These are phyloP conservation scores for Carposina sasakii DNA, from an alignment of 1,140 invertebrate species.

Conservation along the genomic window DNA sequence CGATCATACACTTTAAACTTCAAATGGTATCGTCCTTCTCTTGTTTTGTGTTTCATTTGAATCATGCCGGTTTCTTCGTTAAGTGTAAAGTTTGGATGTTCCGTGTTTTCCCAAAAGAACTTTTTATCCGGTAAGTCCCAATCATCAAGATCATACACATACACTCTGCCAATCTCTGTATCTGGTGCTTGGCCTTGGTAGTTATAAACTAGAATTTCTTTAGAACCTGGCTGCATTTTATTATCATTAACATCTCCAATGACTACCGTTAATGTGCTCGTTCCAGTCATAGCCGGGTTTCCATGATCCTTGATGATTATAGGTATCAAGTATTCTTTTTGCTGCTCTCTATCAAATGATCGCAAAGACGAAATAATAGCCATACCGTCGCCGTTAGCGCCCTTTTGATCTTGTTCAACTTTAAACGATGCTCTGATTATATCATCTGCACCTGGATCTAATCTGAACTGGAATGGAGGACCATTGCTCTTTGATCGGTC, in stretches of 20 bases:
- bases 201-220: constrained; percentile 98
- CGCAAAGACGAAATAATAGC: constrained; percentile 91
- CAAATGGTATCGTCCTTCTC: constrained; percentile 88
- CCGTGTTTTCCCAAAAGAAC: constrained; percentile 92
- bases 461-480: constrained; percentile 93
- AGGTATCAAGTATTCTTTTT: constrained; percentile 95
- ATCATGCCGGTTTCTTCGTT: constrained; percentile 96
- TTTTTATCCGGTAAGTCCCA: constrained; percentile 98
- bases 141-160: constrained; percentile 97
- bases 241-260: constrained; percentile 98
- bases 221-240: constrained; percentile 96
- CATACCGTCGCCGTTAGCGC: constrained; percentile 96
- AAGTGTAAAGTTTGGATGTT: constrained; percentile 88
- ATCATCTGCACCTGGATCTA: constrained; percentile 94
- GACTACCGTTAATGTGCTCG: constrained; percentile 94
- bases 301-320: constrained; percentile 95
- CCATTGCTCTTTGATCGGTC: constrained; percentile 95
- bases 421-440: constrained; percentile 94
- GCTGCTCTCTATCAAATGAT: constrained; percentile 95
- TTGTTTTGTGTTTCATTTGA: constrained; percentile 92
- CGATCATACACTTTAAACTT: constrained; percentile 95
- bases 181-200: constrained; percentile 94
- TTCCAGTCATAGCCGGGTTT: constrained; percentile 93
- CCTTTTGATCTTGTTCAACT: constrained; percentile 96
- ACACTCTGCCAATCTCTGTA: constrained; percentile 94